phyloP scores from a whole-genome alignment of 1,140 invertebrate genomes.

The Druon quercuslanigerum region DNA sequence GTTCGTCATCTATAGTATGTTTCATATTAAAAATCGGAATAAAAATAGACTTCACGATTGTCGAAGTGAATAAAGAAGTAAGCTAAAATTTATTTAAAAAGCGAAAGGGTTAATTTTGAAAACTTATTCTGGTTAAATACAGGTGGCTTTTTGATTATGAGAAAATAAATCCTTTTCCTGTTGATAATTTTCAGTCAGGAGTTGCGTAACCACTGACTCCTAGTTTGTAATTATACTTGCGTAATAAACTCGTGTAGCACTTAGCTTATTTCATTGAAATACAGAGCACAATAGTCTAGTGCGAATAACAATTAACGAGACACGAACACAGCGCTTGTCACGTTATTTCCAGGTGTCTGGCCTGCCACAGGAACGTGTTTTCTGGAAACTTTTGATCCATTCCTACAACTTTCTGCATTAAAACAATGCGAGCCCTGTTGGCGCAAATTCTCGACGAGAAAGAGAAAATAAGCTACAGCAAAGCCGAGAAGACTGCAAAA shows the following conservation, averaged over 20 bases:
- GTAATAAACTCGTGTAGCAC: neutral
- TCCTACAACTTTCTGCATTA: constrained; percentile 21
- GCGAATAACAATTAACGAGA: constrained; percentile 29
- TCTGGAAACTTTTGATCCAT: constrained; percentile 21
- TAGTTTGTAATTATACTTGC: neutral
- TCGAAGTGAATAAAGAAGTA: no score
- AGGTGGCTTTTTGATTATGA: no score
- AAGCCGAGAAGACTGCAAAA: neutral
- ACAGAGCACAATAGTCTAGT: neutral
- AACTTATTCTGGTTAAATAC: no score
- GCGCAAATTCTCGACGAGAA: constrained; percentile 7
- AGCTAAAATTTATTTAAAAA: no score
- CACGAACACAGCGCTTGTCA: constrained; percentile 18
- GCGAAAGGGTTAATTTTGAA: no score
- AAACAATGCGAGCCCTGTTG: constrained; percentile 18
- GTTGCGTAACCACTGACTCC: neutral
- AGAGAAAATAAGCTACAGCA: neutral
- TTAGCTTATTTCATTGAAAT: constrained; percentile 15
- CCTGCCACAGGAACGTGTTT: constrained; percentile 23
- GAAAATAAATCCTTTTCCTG: no score
- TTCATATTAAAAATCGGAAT: no score
- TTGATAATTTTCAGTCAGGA: no score
- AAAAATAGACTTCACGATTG: no score
- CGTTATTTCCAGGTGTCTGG: constrained; percentile 29
- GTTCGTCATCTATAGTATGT: no score